Percentiles rank a stretch among this genome's conserved stretches.
These are phyloP conservation scores for Pica pica DNA, from an alignment of 2,113 vertebrate genomes.

Conservation along the genomic window DNA sequence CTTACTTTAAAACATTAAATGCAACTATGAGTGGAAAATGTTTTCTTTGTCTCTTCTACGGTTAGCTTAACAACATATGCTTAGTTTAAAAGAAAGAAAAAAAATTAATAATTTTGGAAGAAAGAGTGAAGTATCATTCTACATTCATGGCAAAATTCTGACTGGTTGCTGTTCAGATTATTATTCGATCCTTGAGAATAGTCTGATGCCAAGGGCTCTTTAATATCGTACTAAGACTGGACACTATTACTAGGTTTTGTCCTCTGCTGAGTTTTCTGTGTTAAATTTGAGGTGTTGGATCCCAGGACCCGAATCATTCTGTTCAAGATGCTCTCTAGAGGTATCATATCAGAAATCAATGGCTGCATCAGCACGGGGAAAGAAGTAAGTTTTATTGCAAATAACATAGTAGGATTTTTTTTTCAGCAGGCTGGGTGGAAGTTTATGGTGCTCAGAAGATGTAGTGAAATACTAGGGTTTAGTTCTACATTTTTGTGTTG, in stretches of 20 bases:
- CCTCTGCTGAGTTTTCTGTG: neutral
- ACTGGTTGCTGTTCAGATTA: neutral
- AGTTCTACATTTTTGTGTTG: neutral
- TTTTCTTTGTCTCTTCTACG: neutral
- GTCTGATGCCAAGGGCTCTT: neutral
- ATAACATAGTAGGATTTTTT: neutral
- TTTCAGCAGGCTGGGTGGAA: neutral
- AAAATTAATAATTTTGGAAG: neutral
- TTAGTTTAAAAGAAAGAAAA: neutral
- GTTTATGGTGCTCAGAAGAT: neutral
- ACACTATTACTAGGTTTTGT: neutral
- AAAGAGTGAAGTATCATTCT: neutral
- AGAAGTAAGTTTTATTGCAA: constrained; percentile 76
- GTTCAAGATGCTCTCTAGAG: constrained; percentile 94
- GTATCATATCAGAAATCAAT: constrained; percentile 90
- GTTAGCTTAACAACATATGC: neutral
- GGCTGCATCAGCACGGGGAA: constrained; percentile 98
- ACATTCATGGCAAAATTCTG: neutral
- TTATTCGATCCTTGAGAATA: neutral
- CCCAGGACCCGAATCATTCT: constrained; percentile 95
- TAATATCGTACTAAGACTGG: neutral
- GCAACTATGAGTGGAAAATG: neutral
- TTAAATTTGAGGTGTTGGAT: constrained; percentile 83
- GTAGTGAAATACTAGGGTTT: neutral
- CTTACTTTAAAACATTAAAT: neutral